A percentile compares a stretch with the other conserved stretches of the same genome.
Conservation (phyloP, 2,113 vertebrate species). For the Ascaphus truei region DNA sequence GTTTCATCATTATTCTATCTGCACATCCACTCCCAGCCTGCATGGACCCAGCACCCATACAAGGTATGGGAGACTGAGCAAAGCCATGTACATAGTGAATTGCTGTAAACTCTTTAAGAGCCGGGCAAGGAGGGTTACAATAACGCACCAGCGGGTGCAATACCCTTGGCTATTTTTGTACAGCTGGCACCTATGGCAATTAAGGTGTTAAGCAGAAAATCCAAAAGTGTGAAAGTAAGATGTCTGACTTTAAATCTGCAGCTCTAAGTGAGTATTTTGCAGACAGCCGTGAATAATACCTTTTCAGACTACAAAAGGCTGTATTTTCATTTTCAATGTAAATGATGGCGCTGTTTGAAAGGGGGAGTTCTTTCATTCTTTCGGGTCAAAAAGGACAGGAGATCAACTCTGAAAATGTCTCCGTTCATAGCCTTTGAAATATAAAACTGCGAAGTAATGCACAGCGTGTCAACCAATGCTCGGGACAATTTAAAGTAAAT, state of each 20-base stretch:
- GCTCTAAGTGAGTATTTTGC: not conserved
- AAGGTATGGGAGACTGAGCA: too few species aligned
- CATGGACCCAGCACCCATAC: too few species aligned
- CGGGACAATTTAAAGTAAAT: slow-evolving; percentile 35
- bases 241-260: slow-evolving; percentile 10
- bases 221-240: slow-evolving; percentile 29
- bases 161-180: too few species aligned
- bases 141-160: too few species aligned
- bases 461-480: slow-evolving; percentile 47
- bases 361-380: not conserved
- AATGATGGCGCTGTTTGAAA: not conserved
- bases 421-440: slow-evolving; percentile 56
- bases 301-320: slow-evolving; percentile 23
- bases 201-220: not conserved
- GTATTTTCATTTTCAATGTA: slow-evolving; percentile 28
- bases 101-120: too few species aligned
- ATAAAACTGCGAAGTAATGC: slow-evolving; percentile 39
- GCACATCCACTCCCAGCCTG: too few species aligned
- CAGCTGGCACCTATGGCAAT: too few species aligned
- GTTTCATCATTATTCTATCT: too few species aligned
- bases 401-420: slow-evolving; percentile 32
- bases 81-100: too few species aligned
- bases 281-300: slow-evolving; percentile 3
- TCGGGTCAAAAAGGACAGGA: not conserved
- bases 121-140: too few species aligned